Percentiles rank a stretch among this genome's conserved stretches.
phyloP scores from a whole-genome alignment of 1,140 invertebrate genomes.

The Monochamus saltuarius region DNA sequence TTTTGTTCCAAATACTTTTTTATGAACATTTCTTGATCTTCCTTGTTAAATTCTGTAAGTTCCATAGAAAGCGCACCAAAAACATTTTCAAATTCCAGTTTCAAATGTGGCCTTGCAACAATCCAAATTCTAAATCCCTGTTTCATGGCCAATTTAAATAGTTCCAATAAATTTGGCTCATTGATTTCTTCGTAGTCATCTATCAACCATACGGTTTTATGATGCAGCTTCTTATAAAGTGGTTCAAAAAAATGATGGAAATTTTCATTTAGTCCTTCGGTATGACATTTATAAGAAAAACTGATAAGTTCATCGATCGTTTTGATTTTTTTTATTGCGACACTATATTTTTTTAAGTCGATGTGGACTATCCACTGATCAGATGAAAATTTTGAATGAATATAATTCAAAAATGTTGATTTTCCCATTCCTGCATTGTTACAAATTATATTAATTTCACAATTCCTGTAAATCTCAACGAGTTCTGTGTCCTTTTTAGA shows the following conservation, averaged over 20 bases:
- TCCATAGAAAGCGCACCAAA: conserved; percentile 6
- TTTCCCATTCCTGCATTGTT: conserved; percentile 12
- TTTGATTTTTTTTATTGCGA: neutral
- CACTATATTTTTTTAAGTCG: neutral
- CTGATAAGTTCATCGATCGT: neutral
- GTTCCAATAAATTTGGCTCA: neutral
- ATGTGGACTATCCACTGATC: conserved; percentile 1
- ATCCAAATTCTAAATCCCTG: conserved; percentile 1
- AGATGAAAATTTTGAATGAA: neutral
- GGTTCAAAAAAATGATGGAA: neutral
- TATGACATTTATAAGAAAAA: neutral
- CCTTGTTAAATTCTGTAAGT: neutral
- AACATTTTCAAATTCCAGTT: neutral
- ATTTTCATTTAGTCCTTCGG: neutral
- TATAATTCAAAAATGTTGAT: conserved; percentile 1
- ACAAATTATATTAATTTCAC: conserved; percentile 1
- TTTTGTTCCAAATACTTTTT: neutral
- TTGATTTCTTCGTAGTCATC: conserved; percentile 9
- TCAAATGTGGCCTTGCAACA: conserved; percentile 4
- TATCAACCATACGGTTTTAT: neutral
- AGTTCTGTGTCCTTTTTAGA: neutral
- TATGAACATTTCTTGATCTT: conserved; percentile 4
- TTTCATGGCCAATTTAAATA: conserved; percentile 5
- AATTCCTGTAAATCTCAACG: neutral
- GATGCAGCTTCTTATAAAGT: neutral